Evolutionary conservation across 92 coral and sea anemone species (phyloP).

Genomic region (Isaurus tuberculatus): DNA sequence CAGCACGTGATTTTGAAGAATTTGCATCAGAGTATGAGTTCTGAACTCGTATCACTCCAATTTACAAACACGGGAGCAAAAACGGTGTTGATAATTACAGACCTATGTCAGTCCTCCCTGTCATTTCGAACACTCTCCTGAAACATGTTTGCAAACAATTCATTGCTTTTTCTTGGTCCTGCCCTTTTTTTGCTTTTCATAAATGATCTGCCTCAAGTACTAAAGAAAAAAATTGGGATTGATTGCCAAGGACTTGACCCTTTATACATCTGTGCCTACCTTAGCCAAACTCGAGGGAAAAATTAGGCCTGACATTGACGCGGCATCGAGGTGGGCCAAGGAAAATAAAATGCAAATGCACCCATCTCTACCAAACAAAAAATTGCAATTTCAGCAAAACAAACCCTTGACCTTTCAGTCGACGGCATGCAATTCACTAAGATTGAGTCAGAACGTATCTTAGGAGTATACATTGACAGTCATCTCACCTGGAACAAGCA

Average conservation of each 20-base stretch:
- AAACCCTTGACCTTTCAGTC: slow-evolving; percentile 56
- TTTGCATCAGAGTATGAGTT: no score
- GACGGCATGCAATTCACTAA: slow-evolving; percentile 49
- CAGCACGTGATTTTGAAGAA: no score
- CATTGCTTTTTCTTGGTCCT: no score
- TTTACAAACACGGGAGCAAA: no score
- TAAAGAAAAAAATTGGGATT: slow-evolving; percentile 50
- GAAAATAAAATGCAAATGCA: not conserved
- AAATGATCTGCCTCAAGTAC: slow-evolving; percentile 58
- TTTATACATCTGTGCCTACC: slow-evolving; percentile 50
- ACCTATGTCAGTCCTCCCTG: no score
- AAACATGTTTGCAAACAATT: no score
- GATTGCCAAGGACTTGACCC: slow-evolving; percentile 62
- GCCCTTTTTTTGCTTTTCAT: slow-evolving; percentile 5
- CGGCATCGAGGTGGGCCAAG: not conserved
- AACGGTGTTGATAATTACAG: no score
- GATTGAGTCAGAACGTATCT: slow-evolving; percentile 48
- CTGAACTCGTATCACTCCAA: no score
- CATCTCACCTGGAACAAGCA: slow-evolving; percentile 41
- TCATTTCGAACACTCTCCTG: no score
- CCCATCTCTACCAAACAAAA: slow-evolving; percentile 59
- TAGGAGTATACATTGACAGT: slow-evolving; percentile 41
- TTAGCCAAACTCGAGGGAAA: slow-evolving; percentile 6
- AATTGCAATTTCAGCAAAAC: slow-evolving; percentile 57
- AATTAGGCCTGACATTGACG: not conserved